These are phyloP conservation scores for Cacatua alba DNA, from an alignment of 2,113 vertebrate species.

Conservation along the genomic window DNA sequence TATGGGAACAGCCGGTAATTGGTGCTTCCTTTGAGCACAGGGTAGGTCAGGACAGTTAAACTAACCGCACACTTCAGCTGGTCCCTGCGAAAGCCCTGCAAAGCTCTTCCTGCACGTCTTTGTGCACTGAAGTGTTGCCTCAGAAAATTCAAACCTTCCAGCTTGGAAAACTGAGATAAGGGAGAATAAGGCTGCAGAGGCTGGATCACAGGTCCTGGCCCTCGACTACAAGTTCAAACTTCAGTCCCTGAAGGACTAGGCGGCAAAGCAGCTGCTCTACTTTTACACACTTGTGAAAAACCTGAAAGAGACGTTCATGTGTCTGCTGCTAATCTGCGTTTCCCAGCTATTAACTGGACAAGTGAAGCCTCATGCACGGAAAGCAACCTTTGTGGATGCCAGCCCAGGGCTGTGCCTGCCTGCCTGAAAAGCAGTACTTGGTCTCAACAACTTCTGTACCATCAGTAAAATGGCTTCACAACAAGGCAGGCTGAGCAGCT, in stretches of 20 bases:
- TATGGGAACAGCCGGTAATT: neutral
- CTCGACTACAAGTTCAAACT: neutral
- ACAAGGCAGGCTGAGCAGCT: neutral
- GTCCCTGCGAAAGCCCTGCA: neutral
- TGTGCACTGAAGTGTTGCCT: neutral
- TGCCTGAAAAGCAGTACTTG: neutral
- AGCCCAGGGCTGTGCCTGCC: neutral
- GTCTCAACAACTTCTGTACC: neutral
- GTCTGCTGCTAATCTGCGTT: neutral
- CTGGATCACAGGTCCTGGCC: neutral
- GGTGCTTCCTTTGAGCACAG: neutral
- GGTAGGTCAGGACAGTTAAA: neutral
- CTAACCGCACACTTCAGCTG: neutral
- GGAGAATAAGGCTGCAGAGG: neutral
- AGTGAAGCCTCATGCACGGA: neutral
- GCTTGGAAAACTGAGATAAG: neutral
- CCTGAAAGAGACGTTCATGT: accelerated
- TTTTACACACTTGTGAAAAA: neutral
- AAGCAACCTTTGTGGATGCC: neutral
- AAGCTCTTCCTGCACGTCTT: neutral
- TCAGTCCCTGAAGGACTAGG: neutral
- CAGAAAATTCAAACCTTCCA: neutral
- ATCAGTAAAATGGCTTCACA: neutral
- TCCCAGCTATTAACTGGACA: neutral
- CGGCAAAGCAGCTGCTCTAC: neutral